Evolutionary conservation across 1,140 invertebrate species (phyloP).

Genomic region (Tetraneura akinire): DNA sequence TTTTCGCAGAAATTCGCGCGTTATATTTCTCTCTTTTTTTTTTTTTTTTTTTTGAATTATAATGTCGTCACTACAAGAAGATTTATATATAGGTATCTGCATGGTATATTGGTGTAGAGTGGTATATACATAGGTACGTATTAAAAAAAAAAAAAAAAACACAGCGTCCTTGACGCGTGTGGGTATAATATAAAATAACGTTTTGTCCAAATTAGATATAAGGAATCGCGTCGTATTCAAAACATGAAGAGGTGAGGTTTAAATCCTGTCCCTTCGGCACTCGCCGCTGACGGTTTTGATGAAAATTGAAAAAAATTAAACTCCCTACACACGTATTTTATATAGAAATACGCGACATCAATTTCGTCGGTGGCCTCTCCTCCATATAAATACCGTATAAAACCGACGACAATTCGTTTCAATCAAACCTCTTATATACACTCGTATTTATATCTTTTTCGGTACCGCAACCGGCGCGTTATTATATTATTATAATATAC

Average conservation of each 20-base stretch:
- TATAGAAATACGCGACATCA: background rate
- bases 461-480: no score
- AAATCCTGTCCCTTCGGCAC: background rate
- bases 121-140: no score
- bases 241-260: background rate
- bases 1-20: no score
- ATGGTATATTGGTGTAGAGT: no score
- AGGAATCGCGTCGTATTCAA: background rate
- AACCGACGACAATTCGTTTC: slow-evolving; percentile 14
- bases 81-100: no score
- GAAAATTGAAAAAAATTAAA: slow-evolving; percentile 19
- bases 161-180: no score
- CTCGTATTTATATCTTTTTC: background rate
- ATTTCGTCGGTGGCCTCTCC: background rate
- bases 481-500: background rate
- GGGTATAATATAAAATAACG: no score
- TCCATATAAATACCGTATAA: background rate
- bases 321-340: background rate
- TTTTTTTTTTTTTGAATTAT: no score
- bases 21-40: no score
- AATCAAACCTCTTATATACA: slow-evolving; percentile 2
- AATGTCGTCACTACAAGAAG: no score
- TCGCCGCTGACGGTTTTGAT: background rate
- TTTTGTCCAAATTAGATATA: background rate
- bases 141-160: no score